phyloP scores from a whole-genome alignment of 2,888 invertebrate genomes.

The Pecten maximus region DNA sequence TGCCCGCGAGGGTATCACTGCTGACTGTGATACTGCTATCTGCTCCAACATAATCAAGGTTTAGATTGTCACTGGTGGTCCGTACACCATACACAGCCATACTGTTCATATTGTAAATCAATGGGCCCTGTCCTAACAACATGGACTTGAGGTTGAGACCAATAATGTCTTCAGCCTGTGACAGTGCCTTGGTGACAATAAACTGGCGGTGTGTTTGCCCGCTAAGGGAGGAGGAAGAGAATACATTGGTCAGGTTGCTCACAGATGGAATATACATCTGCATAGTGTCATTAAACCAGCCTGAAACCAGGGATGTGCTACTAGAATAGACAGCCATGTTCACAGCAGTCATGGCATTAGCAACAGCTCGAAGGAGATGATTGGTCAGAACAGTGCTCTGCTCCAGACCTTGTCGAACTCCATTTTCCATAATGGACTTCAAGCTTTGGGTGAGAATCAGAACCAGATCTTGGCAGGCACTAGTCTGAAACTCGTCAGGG shows the following conservation, averaged over 20 bases:
- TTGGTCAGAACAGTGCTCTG: conserved; percentile 60
- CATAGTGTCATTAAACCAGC: conserved; percentile 48
- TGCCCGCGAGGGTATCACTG: conserved; percentile 46
- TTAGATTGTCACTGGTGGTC: conserved; percentile 45
- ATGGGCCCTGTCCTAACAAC: conserved; percentile 60
- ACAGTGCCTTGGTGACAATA: conserved; percentile 59
- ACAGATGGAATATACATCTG: conserved; percentile 52
- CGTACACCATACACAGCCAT: conserved; percentile 55
- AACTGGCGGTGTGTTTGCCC: conserved; percentile 55
- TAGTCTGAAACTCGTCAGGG: conserved; percentile 63
- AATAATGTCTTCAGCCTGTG: conserved; percentile 59
- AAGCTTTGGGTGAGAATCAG: conserved; percentile 60
- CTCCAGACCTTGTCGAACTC: conserved; percentile 61
- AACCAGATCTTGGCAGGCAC: conserved; percentile 59
- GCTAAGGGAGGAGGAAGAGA: conserved; percentile 46
- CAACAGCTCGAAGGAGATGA: conserved; percentile 59
- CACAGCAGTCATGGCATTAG: conserved; percentile 63
- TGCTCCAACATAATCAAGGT: conserved; percentile 39
- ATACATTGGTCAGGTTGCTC: conserved; percentile 41
- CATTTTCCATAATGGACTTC: conserved; percentile 52
- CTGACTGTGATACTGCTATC: conserved; percentile 51
- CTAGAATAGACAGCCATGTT: conserved; percentile 57
- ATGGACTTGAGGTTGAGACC: conserved; percentile 61
- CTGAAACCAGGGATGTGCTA: conserved; percentile 47
- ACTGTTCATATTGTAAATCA: conserved; percentile 53